Conservation (phyloP, 2,113 vertebrate species). For the Camelus dromedarius region DNA sequence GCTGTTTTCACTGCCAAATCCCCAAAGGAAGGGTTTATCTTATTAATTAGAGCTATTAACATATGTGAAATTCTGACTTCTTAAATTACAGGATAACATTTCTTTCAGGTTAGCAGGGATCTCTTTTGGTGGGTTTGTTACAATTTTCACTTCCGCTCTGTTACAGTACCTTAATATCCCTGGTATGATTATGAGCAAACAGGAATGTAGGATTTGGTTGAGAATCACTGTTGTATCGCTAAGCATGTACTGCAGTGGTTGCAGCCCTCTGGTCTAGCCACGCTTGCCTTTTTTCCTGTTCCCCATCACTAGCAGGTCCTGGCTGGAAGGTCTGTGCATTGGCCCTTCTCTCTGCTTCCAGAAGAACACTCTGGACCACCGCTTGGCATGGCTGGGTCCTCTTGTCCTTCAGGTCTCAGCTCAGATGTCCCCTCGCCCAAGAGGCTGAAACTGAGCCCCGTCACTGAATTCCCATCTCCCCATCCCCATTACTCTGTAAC, state of each 20-base stretch:
- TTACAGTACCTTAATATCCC: neutral
- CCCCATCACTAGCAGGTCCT: neutral
- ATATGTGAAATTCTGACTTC: constrained; percentile 42
- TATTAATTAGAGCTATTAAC: constrained; percentile 54
- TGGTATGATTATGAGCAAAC: neutral
- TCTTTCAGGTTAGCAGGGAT: neutral
- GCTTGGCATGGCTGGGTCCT: neutral
- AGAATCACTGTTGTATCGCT: neutral
- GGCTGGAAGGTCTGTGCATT: neutral
- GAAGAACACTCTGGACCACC: neutral
- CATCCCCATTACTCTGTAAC: neutral
- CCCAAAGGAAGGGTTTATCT: constrained; percentile 28
- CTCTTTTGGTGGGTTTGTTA: constrained; percentile 8
- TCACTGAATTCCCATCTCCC: neutral
- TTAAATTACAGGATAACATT: constrained; percentile 14
- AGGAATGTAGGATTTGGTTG: neutral
- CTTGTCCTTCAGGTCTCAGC: neutral
- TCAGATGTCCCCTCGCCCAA: neutral
- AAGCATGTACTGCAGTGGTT: neutral
- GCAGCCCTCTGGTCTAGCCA: neutral
- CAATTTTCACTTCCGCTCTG: neutral
- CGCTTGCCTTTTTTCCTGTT: neutral
- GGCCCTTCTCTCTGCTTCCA: neutral
- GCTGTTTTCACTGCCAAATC: neutral
- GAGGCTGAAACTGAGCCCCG: neutral